Evolutionary conservation across 2,113 vertebrate species (phyloP), one percentile per base, ranked within the genome.

Genomic region (Hemiscyllium ocellatum): DNA sequence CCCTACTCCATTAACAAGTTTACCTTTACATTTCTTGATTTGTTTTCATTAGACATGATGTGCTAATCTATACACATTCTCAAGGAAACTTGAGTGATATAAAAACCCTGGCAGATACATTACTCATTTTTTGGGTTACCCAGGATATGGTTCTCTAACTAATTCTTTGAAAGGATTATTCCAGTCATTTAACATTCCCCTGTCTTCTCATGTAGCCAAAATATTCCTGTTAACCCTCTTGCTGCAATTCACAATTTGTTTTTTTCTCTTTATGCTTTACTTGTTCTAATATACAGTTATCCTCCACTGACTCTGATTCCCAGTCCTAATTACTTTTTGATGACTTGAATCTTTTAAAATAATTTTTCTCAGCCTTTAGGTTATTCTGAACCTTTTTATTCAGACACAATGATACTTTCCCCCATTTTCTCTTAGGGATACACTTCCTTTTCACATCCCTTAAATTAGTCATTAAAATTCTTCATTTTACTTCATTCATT

Each of bases 281-380:
- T 29, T 24, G 26, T 76, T 95, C 61, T 70, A 95, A 72, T 47
- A 33, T 47, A 17, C 47, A 33, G n/a, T 95, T 72, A 95, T 95
- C 66, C 94, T 95, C 66, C 47, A 72, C 47, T 95, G 37, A 72
- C 56, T 89, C 29, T 52, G 87, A 90, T 42, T 95, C 4, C 69
- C 94, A 95, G 94, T 95, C 69, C 94, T 95, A 95, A 72, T 72
- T 52, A 72, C 47, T 69, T 29, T 95, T 95, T 95, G 68, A 70
- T 76, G 94, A 37, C 69, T 76, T 50, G 47, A 95, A 95, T 72
- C 50, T 90, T 90, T 90, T 61, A 52, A 95, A 95, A 72, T 95
- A 72, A 72, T 76, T 69, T 72, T 95, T 24, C 69, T 72, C 22
- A 95, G 94, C 68, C 42, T 72, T 95, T 50, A 72, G 93, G 66